Percentiles rank a stretch among this genome's conserved stretches.
Evolutionary conservation across 2,888 invertebrate genomes (phyloP).

Genomic region (Tholera decimalis): DNA sequence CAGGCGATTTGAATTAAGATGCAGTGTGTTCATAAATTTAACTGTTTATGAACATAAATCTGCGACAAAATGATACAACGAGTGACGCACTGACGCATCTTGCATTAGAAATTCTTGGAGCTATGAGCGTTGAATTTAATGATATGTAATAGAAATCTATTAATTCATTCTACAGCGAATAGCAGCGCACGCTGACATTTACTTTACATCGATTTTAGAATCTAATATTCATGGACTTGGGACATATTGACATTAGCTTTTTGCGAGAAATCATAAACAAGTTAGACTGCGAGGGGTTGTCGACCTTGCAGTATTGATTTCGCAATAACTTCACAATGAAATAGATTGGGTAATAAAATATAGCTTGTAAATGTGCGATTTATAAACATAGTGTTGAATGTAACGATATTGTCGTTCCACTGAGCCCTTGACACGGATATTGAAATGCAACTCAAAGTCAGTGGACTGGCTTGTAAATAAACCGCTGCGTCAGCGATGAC

Average conservation of each 20-base stretch:
- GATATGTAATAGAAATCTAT: conserved; percentile 45
- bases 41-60: conserved; percentile 9
- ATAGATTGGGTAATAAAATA: conserved; percentile 53
- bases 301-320: conserved; percentile 62
- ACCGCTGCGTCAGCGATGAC: conserved; percentile 68
- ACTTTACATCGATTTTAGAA: conserved; percentile 29
- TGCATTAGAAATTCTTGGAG: conserved; percentile 34
- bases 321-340: conserved; percentile 53
- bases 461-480: conserved; percentile 74
- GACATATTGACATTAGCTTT: conserved; percentile 39
- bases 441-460: conserved; percentile 78
- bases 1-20: not conserved
- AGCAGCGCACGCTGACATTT: conserved; percentile 37
- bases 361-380: conserved; percentile 54
- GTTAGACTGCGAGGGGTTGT: conserved; percentile 52
- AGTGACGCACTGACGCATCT: conserved; percentile 20
- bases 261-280: conserved; percentile 54
- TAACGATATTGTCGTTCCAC: conserved; percentile 61
- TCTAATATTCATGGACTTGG: conserved; percentile 45
- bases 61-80: conserved; percentile 19
- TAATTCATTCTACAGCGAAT: conserved; percentile 23
- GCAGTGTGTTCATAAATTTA: not conserved
- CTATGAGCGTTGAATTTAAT: conserved; percentile 51
- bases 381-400: conserved; percentile 51
- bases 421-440: conserved; percentile 79